Conservation (phyloP, 2,888 invertebrate genomes). For the Tinea trinotella region DNA sequence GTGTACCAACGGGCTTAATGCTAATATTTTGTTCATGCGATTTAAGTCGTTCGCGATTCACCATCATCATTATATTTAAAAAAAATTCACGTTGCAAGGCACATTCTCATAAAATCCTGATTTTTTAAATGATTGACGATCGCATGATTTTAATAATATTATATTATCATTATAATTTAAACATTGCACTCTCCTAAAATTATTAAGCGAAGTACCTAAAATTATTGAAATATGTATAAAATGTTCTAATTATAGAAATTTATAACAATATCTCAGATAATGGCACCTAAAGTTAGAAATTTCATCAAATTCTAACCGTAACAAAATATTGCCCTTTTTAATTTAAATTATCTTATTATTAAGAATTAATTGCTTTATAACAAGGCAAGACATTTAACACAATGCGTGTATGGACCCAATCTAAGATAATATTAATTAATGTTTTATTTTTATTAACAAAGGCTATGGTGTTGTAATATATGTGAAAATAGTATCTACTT, state of each 20-base stretch:
- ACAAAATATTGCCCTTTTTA: not conserved
- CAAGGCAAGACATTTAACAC: not conserved
- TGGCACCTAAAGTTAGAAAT: not conserved
- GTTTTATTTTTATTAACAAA: not conserved
- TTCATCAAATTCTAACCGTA: not conserved
- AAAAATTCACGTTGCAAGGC: conserved; percentile 72
- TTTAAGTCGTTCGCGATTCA: conserved; percentile 25
- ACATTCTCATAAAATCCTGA: conserved; percentile 72
- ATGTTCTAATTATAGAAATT: not conserved
- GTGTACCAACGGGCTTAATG: not conserved
- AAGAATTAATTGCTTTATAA: not conserved
- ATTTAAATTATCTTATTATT: not conserved
- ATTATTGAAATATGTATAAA: not conserved
- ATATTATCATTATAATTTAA: not conserved
- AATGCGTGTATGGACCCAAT: not conserved
- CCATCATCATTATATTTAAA: conserved; percentile 58
- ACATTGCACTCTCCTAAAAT: not conserved
- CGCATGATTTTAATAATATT: not conserved
- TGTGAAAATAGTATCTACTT: conserved; percentile 10
- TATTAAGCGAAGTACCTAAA: not conserved
- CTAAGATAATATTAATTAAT: not conserved
- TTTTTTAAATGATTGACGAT: conserved; percentile 21
- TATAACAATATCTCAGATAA: not conserved
- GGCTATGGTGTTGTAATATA: not conserved
- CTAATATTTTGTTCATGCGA: not conserved